Evolutionary conservation across 2,797 vertebrate species (phyloP).

Genomic region (Molothrus aeneus): DNA sequence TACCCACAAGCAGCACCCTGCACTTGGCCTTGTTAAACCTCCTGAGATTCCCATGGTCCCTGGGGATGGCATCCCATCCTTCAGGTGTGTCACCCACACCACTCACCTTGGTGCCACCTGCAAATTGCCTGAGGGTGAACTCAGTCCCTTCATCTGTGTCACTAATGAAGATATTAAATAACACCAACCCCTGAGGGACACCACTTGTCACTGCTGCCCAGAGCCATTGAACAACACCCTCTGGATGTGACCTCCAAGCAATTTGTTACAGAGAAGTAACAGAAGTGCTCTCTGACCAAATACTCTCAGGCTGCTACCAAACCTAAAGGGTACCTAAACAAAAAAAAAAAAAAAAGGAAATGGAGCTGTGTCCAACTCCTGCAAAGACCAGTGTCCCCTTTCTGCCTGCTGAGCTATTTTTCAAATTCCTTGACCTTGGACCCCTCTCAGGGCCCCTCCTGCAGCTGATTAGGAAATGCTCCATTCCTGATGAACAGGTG

Average conservation of each 20-base stretch:
- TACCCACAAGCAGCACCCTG: background rate
- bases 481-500: constrained; percentile 5
- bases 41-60: too few species aligned
- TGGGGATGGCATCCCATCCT: background rate
- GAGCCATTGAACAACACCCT: background rate
- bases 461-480: constrained; percentile 24
- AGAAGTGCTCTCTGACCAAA: background rate
- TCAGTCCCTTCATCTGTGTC: background rate
- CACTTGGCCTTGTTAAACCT: background rate
- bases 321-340: background rate
- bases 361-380: background rate
- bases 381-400: background rate
- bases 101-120: background rate
- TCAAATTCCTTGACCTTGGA: background rate
- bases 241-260: background rate
- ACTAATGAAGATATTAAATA: background rate
- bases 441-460: background rate
- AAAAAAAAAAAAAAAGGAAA: background rate
- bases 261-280: background rate
- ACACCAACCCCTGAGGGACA: background rate
- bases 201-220: background rate
- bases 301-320: background rate
- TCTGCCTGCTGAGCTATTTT: background rate
- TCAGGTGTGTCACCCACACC: background rate
- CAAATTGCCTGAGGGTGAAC: background rate